Evolutionary conservation across 2,113 vertebrate genomes (phyloP).

Genomic region (Ceyx cyanopectus): DNA sequence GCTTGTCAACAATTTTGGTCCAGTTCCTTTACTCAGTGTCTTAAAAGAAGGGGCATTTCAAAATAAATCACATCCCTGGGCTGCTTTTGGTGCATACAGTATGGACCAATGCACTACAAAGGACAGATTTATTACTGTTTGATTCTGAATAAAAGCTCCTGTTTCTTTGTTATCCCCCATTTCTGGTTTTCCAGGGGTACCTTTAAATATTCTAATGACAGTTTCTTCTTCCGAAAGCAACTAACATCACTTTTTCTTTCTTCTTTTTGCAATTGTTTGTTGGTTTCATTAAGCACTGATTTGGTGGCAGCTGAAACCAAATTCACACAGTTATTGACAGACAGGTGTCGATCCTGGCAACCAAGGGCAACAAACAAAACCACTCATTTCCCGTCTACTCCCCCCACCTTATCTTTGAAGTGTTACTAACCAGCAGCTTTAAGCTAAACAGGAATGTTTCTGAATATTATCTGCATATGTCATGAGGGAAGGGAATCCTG

Average conservation of each 20-base stretch:
- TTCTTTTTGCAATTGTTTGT: background rate
- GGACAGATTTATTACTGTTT: background rate
- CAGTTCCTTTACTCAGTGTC: conserved; percentile 23
- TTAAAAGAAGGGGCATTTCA: conserved; percentile 22
- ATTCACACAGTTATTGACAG: background rate
- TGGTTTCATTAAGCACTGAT: background rate
- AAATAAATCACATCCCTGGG: background rate
- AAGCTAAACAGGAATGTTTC: conserved; percentile 7
- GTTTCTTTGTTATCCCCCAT: background rate
- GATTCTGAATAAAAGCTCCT: background rate
- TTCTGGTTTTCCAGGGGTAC: conserved; percentile 53
- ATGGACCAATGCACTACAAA: background rate
- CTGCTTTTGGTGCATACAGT: conserved; percentile 12
- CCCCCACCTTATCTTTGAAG: background rate
- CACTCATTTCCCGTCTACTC: background rate
- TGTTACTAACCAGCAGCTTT: conserved; percentile 26
- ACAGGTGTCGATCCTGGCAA: conserved; percentile 8
- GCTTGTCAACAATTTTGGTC: conserved; percentile 29
- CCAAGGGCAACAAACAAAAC: conserved; percentile 21
- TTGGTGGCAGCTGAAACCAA: conserved; percentile 21
- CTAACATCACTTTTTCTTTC: background rate
- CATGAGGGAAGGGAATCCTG: background rate
- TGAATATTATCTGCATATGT: background rate
- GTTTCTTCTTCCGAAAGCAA: conserved; percentile 12
- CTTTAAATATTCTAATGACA: background rate